phyloP scores from a whole-genome alignment of 1,140 invertebrate species.

The Branchinecta lindahli region DNA sequence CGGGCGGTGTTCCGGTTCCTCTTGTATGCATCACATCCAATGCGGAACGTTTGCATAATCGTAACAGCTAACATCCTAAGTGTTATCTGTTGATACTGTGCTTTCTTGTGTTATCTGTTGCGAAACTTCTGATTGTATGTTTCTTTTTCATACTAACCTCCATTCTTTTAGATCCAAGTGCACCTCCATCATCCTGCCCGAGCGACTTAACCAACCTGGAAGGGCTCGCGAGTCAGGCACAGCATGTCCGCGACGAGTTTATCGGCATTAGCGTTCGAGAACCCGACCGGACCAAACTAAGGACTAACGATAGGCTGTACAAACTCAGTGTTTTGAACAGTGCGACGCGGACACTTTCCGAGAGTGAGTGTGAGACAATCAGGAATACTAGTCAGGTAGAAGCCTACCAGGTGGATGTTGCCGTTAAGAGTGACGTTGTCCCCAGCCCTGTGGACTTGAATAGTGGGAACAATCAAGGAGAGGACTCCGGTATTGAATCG shows the following conservation, averaged over 20 bases:
- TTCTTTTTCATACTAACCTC: too few relatives aligned
- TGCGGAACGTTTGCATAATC: too few relatives aligned
- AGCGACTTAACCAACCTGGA: not conserved
- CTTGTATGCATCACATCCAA: too few relatives aligned
- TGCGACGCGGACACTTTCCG: slow-evolving; percentile 6
- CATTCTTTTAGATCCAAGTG: not conserved
- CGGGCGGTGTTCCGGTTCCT: too few relatives aligned
- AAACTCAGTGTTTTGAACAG: slow-evolving; percentile 21
- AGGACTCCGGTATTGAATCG: slow-evolving; percentile 80
- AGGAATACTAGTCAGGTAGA: not conserved
- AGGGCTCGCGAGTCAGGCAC: not conserved
- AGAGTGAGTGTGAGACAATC: slow-evolving; percentile 7
- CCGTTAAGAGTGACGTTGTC: slow-evolving; percentile 20
- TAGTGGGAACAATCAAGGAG: slow-evolving; percentile 39
- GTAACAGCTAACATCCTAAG: too few relatives aligned
- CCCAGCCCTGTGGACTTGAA: slow-evolving; percentile 28
- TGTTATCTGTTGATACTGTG: too few relatives aligned
- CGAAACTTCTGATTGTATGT: too few relatives aligned
- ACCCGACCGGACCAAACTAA: not conserved
- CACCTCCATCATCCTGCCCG: not conserved
- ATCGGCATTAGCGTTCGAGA: not conserved
- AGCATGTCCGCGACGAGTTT: not conserved
- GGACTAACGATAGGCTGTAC: slow-evolving; percentile 10
- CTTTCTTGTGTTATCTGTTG: too few relatives aligned
- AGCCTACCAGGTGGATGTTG: not conserved